Conservation (phyloP, 2,888 invertebrate species). For the Sialis fuliginosa region DNA sequence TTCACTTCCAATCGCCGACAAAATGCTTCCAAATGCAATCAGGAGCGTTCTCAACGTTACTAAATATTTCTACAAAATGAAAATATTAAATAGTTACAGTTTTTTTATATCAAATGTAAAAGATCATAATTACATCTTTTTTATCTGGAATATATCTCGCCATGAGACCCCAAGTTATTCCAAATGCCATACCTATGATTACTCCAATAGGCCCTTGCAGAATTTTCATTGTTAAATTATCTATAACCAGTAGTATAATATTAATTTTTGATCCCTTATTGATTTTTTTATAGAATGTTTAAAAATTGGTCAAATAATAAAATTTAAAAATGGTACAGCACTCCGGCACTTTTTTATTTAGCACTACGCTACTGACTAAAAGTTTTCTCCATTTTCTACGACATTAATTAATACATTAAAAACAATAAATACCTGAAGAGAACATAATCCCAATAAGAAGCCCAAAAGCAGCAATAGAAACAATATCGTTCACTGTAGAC, state of each 20-base stretch:
- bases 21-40: constrained; percentile 39
- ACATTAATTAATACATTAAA: too few species aligned
- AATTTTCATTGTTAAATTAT: constrained; percentile 27
- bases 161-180: constrained; percentile 38
- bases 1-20: constrained; percentile 44
- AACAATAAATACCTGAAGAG: constrained; percentile 29
- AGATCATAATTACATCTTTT: constrained; percentile 21
- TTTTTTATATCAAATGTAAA: background rate
- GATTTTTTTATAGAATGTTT: too few species aligned
- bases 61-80: constrained; percentile 21
- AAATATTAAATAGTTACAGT: background rate
- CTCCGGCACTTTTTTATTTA: too few species aligned
- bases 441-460: constrained; percentile 46
- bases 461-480: constrained; percentile 56
- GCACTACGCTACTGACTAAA: background rate
- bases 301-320: too few species aligned
- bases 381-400: background rate
- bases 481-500: constrained; percentile 55
- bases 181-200: constrained; percentile 38
- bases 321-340: too few species aligned
- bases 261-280: too few species aligned
- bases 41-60: constrained; percentile 31
- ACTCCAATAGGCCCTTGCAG: constrained; percentile 41
- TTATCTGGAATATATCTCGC: constrained; percentile 41
- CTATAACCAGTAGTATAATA: constrained; percentile 14